A percentile compares a stretch with the other conserved stretches of the same genome.
Evolutionary conservation across 2,113 vertebrate species (phyloP).

Genomic region (Epinephelus moara): DNA sequence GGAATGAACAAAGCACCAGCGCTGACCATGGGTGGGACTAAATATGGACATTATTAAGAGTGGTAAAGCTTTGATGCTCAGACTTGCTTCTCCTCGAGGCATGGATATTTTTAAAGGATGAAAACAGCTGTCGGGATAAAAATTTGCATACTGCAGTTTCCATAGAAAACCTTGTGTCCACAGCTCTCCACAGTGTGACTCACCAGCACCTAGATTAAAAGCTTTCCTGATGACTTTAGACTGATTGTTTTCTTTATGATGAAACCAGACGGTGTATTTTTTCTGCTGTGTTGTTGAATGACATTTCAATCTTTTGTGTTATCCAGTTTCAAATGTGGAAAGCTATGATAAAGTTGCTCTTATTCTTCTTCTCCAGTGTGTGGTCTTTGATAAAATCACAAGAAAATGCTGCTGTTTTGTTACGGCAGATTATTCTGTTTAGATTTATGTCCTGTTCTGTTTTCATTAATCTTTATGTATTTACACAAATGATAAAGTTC

Average conservation of each 20-base stretch:
- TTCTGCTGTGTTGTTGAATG: not conserved
- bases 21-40: conserved; percentile 46
- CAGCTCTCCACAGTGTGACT: conserved; percentile 1
- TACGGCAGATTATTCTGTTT: not conserved
- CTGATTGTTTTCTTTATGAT: not conserved
- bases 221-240: not conserved
- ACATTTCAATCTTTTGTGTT: not conserved
- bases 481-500: not conserved
- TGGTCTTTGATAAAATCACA: not conserved
- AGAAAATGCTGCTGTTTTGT: not conserved
- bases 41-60: conserved; percentile 48
- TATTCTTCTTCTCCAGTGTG: not conserved
- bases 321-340: not conserved
- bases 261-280: not conserved
- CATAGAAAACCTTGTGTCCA: not conserved
- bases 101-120: not conserved
- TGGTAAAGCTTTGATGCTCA: conserved; percentile 12
- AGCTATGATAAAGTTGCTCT: not conserved
- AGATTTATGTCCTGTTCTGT: not conserved
- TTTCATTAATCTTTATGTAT: not conserved
- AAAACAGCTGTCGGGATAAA: not conserved
- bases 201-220: not conserved
- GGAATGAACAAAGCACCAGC: conserved; percentile 38
- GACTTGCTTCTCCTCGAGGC: not conserved
- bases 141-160: not conserved